Conservation (phyloP, 2,888 invertebrate genomes). For the Pollenia angustigena region DNA sequence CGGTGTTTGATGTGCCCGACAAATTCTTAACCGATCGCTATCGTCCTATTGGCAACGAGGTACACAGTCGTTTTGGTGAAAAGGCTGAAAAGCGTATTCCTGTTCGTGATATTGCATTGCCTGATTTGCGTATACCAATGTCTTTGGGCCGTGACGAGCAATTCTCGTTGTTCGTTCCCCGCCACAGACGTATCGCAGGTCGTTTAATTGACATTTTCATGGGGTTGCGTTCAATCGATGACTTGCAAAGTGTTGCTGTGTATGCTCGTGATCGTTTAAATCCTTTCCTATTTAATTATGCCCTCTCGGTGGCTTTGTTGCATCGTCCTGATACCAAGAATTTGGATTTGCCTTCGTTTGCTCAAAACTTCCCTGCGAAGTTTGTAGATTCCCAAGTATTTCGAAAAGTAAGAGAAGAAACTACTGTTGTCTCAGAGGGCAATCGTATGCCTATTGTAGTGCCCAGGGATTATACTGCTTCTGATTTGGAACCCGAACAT, state of each 20-base stretch:
- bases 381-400: constrained; percentile 87
- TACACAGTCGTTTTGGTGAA: constrained; percentile 86
- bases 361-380: constrained; percentile 88
- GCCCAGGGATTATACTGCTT: constrained; percentile 89
- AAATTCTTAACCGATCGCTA: constrained; percentile 86
- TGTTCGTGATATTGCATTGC: constrained; percentile 87
- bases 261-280: constrained; percentile 90
- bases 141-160: constrained; percentile 87
- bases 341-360: constrained; percentile 86
- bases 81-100: constrained; percentile 85
- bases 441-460: constrained; percentile 87
- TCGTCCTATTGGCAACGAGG: constrained; percentile 84
- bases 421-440: constrained; percentile 86
- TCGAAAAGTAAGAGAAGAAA: constrained; percentile 85
- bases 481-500: constrained; percentile 90
- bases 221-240: constrained; percentile 89
- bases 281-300: constrained; percentile 91
- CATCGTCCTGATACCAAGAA: constrained; percentile 88
- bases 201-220: constrained; percentile 89
- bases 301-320: constrained; percentile 89
- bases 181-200: constrained; percentile 87
- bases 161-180: constrained; percentile 89
- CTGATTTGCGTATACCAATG: constrained; percentile 87
- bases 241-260: constrained; percentile 88
- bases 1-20: constrained; percentile 87